Evolutionary conservation across 2,797 vertebrate genomes (phyloP), one percentile per base, ranked within the genome.

Genomic region (Eulemur mongoz): DNA sequence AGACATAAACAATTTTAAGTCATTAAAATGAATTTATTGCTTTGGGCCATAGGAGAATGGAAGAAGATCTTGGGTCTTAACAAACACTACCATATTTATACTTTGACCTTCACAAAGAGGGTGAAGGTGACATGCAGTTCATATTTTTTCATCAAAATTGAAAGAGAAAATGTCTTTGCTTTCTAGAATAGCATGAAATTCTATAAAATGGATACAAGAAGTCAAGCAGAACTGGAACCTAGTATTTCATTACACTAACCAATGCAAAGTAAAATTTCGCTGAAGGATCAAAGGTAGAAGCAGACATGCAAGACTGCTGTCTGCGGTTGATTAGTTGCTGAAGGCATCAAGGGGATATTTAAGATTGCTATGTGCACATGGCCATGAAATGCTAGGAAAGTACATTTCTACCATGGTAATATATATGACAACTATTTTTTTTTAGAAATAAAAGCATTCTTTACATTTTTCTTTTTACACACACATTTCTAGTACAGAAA

Each of bases 161-260:
- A 89, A 69, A 63, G 78, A 23, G 69, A 93, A 93, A 57, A 82
- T 43, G 32, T 0, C 38, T 96, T 65, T 94, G 5, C n/a, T 86
- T 73, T 95, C 75, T 32, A 86, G 65, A 82, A 35, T 13, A 84
- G 38, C 93, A 83, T 25, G 40, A 67, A 89, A 87, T 69, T 95
- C 54, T 92, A 63, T 80, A 91, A 96, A 93, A 45, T 61, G 85
- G 63, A 75, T 61, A 82, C 23, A 76, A 75, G 67, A 84, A 86
- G 75, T 96, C 90, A 89, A 95, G 91, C 65, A 87, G 92, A 95
- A 93, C 50, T 80, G 45, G 67, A 95, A 69, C 54, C 30, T 91
- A 22, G 57, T 35, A 65, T 92, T 94, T 89, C 8, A 80, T 91
- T 84, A 43, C 27, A 20, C 7, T 90, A 89, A 81, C 35, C 63